These are phyloP conservation scores for Tetramorium parvispinum DNA, from an alignment of 1,140 invertebrate genomes.

Conservation along the genomic window DNA sequence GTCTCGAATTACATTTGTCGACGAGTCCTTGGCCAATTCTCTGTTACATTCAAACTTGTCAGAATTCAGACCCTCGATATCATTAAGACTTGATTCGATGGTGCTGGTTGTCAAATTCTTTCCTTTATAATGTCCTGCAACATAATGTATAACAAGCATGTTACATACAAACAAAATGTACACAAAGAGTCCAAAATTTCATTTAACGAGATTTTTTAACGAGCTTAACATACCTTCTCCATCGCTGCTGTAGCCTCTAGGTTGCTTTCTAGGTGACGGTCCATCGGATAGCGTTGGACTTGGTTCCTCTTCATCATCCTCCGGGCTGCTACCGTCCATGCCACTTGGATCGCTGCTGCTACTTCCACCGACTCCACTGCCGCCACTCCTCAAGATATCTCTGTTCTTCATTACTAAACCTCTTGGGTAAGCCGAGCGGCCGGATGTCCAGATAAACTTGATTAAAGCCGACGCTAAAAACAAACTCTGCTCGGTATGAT, in stretches of 20 bases:
- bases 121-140: constrained; percentile 82
- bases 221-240: constrained; percentile 73
- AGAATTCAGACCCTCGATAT: constrained; percentile 72
- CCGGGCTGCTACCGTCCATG: constrained; percentile 90
- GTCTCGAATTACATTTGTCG: constrained; percentile 62
- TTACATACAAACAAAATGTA: constrained; percentile 1
- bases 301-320: constrained; percentile 87
- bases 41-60: constrained; percentile 66
- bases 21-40: constrained; percentile 71
- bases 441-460: constrained; percentile 95
- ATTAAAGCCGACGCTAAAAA: constrained; percentile 95
- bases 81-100: constrained; percentile 83
- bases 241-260: constrained; percentile 79
- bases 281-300: constrained; percentile 84
- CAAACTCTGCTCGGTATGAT: constrained; percentile 97
- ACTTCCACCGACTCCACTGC: constrained; percentile 82
- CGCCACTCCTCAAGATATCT: constrained; percentile 76
- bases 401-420: constrained; percentile 83
- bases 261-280: constrained; percentile 85
- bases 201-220: neutral
- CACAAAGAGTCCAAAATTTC: neutral
- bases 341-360: constrained; percentile 88
- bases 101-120: constrained; percentile 82
- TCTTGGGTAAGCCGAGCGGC: constrained; percentile 86
- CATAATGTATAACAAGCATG: neutral